These are phyloP conservation scores for Xestia rhomboidea DNA, from an alignment of 2,888 invertebrate genomes.

Conservation along the genomic window DNA sequence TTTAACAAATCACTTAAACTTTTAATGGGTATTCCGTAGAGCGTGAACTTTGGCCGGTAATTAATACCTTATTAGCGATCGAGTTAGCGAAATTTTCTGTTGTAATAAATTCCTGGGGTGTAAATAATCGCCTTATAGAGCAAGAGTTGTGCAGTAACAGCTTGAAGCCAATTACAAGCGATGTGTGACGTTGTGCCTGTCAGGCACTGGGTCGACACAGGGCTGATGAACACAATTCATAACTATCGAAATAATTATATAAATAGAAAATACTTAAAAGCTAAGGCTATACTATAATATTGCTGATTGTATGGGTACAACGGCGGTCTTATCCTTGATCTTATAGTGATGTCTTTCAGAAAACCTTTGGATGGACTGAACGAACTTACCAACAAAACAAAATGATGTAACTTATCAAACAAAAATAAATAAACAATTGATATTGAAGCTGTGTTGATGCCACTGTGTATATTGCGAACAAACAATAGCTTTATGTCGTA, in stretches of 20 bases:
- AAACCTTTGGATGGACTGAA: no score
- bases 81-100: constrained; percentile 62
- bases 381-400: no score
- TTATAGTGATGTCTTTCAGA: no score
- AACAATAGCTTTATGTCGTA: background rate
- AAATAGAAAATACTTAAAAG: background rate
- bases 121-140: constrained; percentile 73
- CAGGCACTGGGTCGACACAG: constrained; percentile 57
- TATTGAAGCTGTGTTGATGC: background rate
- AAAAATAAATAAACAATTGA: background rate
- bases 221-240: constrained; percentile 41
- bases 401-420: background rate
- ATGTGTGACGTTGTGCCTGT: constrained; percentile 59
- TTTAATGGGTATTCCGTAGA: constrained; percentile 56
- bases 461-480: no score
- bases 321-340: no score
- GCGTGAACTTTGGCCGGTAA: constrained; percentile 60
- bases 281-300: no score
- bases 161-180: constrained; percentile 73
- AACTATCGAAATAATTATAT: background rate
- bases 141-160: constrained; percentile 67
- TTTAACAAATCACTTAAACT: constrained; percentile 62
- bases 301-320: no score
- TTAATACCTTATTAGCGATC: constrained; percentile 67
- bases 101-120: constrained; percentile 69